These are phyloP conservation scores for Aegypius monachus DNA, from an alignment of 2,113 vertebrate species.

Conservation along the genomic window DNA sequence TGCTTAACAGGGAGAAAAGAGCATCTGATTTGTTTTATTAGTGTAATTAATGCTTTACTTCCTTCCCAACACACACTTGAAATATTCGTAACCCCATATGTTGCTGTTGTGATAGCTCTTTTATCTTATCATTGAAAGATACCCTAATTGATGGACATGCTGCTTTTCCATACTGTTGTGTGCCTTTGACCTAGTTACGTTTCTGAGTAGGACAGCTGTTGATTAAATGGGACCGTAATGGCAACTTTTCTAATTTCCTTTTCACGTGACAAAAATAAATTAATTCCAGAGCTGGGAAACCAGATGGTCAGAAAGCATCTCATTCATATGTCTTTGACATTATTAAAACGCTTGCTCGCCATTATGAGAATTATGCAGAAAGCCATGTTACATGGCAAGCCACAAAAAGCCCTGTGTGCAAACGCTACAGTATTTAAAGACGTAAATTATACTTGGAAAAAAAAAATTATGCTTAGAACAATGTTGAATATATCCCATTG, in stretches of 20 bases:
- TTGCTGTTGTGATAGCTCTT: neutral
- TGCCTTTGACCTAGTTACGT: constrained; percentile 35
- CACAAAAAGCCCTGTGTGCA: neutral
- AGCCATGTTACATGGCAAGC: neutral
- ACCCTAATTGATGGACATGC: neutral
- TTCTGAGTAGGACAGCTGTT: constrained; percentile 16
- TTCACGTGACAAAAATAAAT: constrained; percentile 49
- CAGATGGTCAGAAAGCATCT: constrained; percentile 35
- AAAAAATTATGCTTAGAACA: neutral
- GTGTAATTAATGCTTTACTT: neutral
- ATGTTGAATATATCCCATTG: neutral
- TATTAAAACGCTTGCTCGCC: neutral
- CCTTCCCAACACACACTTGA: neutral
- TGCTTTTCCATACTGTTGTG: neutral
- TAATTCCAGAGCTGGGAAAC: constrained; percentile 43
- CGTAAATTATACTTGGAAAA: neutral
- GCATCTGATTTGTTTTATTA: constrained; percentile 4
- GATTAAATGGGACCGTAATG: constrained; percentile 10
- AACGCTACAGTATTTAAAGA: neutral
- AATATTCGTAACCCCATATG: neutral
- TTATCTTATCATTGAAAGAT: neutral
- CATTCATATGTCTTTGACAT: neutral
- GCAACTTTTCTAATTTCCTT: constrained; percentile 48
- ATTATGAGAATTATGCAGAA: neutral
- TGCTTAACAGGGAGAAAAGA: neutral